Conservation (phyloP, 92 coral and sea anemone species). For the Desmophyllum pertusum region DNA sequence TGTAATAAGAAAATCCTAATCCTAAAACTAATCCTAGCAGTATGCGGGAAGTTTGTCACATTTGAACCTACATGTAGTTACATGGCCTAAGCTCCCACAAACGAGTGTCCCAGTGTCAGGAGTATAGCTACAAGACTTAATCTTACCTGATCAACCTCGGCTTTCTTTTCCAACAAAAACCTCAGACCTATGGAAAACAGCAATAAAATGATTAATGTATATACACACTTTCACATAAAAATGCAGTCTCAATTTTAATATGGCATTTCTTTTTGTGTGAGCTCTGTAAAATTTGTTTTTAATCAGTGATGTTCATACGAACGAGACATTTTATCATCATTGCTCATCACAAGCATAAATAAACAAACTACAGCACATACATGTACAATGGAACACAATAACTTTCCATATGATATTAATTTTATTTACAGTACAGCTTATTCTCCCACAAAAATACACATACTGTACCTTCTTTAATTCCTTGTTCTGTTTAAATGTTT, state of each 20-base stretch:
- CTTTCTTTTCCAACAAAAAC: neutral
- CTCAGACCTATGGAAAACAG: neutral
- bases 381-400: too few relatives aligned
- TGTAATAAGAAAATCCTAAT: too few relatives aligned
- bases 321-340: constrained; percentile 43
- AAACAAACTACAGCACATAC: too few relatives aligned
- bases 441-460: neutral
- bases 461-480: neutral
- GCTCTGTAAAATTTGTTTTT: constrained; percentile 29
- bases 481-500: neutral
- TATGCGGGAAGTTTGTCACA: too few relatives aligned
- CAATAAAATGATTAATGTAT: neutral
- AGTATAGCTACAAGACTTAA: neutral
- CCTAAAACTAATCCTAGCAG: too few relatives aligned
- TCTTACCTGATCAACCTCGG: neutral
- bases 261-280: constrained; percentile 3
- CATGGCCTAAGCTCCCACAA: too few relatives aligned
- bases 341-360: constrained; percentile 24
- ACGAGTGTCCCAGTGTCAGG: too few relatives aligned
- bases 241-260: neutral
- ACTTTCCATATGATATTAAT: too few relatives aligned
- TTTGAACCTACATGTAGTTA: too few relatives aligned
- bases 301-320: constrained; percentile 45
- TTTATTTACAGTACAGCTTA: too few relatives aligned
- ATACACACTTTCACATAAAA: neutral